Conservation (phyloP, 2,888 invertebrate genomes). For the Hydrotaea cyrtoneurina region DNA sequence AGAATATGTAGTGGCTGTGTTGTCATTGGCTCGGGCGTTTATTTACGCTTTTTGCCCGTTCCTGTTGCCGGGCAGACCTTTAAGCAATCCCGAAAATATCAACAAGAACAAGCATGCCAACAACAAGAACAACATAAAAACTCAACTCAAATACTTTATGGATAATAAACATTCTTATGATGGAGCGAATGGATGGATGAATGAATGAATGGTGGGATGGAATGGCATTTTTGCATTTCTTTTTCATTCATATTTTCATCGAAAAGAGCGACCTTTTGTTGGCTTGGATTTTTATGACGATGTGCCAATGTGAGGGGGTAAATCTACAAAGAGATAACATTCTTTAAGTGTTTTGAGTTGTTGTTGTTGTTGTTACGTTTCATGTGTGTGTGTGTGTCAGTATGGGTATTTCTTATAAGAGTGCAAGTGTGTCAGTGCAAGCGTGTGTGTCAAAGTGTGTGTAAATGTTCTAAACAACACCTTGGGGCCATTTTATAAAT, state of each 20-base stretch:
- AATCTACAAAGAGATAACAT: conserved; percentile 7
- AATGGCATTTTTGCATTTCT: not conserved
- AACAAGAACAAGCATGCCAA: not conserved
- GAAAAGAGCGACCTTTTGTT: conserved; percentile 17
- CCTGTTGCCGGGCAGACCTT: not conserved
- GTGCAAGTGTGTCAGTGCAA: too few relatives aligned
- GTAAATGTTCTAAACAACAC: conserved; percentile 48
- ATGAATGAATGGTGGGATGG: not conserved
- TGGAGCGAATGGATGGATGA: not conserved
- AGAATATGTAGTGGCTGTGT: too few relatives aligned
- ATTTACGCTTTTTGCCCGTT: too few relatives aligned
- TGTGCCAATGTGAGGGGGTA: not conserved
- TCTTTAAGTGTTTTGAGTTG: conserved; percentile 30
- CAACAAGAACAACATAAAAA: not conserved
- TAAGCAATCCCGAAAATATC: not conserved
- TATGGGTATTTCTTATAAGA: not conserved
- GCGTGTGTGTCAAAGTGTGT: conserved; percentile 14
- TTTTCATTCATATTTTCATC: conserved; percentile 16
- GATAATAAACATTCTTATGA: conserved; percentile 42
- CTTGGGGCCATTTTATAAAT: conserved; percentile 50
- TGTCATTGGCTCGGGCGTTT: not conserved
- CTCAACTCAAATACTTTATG: conserved; percentile 32
- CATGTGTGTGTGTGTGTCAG: not conserved
- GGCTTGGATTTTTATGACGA: not conserved
- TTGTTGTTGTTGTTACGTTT: too few relatives aligned